Evolutionary conservation across 2,888 invertebrate species (phyloP), one percentile per base, ranked within the genome.

Genomic region (Strigamia maritima): DNA sequence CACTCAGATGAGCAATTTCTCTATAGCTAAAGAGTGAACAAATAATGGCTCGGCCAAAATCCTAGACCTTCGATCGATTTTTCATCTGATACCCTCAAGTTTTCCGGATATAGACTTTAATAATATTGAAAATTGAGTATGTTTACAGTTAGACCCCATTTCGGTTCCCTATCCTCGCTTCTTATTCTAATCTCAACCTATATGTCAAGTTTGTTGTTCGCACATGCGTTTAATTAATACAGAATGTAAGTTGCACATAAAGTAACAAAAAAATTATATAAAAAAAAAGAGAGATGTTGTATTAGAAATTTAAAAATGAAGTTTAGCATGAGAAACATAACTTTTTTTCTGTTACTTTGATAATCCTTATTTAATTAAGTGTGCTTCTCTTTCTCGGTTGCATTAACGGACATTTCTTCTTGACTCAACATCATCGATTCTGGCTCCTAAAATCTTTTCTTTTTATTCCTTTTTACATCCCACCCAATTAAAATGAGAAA

Each of bases 11-110:
- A 70, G 70, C 70, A 70, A 70, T 70, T 70, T 70, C 70, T 70
- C 70, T 70, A 70, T 70, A 70, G 70, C 70, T 70, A 70, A 70
- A 70, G 70, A 70, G 70, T 70, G 70, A 28, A 70, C 70, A 70
- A 70, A 70, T 70, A 70, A 70, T 70, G 70, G 70, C 26, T 28
- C 28, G 26, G 70, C 26, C 70, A 26, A 70, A 70, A 70, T 28
- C 28, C 70, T 28, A 28, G 28, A 28, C 24, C 70, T 28, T 14
- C 70, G 28, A 70, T 70, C 70, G 70, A 70, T 70, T 70, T 70
- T 70, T 70, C 70, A 70, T 70, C 70, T 28, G 70, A 70, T 70
- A 70, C 70, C 70, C 28, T 70, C 70, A 26, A 70, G 54, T 54
- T 54, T 54, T 54, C 54, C 19, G n/a, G 54, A 6, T 26, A 12